phyloP scores from a whole-genome alignment of 2,888 invertebrate genomes.

The Apamea epomidion region DNA sequence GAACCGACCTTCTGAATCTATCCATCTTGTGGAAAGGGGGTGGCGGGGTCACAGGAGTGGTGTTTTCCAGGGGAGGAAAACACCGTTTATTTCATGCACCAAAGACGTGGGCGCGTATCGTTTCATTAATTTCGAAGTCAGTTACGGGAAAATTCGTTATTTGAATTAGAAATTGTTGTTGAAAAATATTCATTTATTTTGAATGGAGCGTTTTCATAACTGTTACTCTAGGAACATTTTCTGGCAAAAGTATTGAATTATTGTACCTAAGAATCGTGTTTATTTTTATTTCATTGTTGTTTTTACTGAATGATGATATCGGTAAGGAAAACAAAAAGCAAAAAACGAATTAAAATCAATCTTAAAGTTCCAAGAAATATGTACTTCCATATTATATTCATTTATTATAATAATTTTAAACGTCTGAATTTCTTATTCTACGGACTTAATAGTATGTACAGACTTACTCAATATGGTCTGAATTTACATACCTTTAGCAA shows the following conservation, averaged over 20 bases:
- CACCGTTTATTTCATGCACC: slow-evolving; percentile 48
- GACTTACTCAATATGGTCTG: not conserved
- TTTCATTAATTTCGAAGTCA: slow-evolving; percentile 40
- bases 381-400: not conserved
- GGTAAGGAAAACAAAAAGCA: not conserved
- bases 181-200: slow-evolving; percentile 1
- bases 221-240: not conserved
- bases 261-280: not conserved
- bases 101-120: slow-evolving; percentile 42
- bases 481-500: not conserved
- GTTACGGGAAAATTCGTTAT: slow-evolving; percentile 20
- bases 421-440: not conserved
- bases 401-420: not conserved
- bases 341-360: not conserved
- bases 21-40: not conserved
- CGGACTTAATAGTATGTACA: not conserved
- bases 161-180: slow-evolving; percentile 3
- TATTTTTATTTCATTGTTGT: not conserved
- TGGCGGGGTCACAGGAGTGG: not conserved
- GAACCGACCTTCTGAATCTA: not conserved
- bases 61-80: slow-evolving; percentile 1
- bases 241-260: not conserved
- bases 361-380: not conserved
- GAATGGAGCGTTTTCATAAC: not conserved
- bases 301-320: not conserved